Base-by-base conservation (phyloP, 2,113 vertebrate genomes). In the Ornithorhynchus anatinus region DNA sequence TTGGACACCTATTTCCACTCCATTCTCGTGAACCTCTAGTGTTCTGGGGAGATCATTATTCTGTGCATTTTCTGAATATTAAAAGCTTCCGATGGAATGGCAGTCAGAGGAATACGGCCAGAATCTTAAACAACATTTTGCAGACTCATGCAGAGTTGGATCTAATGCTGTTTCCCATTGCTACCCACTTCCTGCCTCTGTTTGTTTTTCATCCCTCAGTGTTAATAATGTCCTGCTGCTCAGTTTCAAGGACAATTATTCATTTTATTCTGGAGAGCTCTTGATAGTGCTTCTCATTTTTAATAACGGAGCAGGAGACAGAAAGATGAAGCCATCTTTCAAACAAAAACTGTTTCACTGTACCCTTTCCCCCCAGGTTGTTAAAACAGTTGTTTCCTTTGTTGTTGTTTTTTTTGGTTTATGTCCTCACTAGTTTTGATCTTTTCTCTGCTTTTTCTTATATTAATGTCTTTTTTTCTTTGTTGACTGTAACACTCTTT, bases 111-210 rank as follows among this genome's bases (percentile, higher is more conserved):
- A 77, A 36, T 22, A 39, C 69, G 66, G 64, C 10, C n/a, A 38
- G 66, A 79, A 86, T 83, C 62, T 80, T 80, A 69, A 84, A 56
- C 10, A 79, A 77, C 33, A 61, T 59, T 53, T 84, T 63, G 17
- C 75, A 72, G 86, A 39, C 52, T 73, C 76, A 43, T 69, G 8
- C 67, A 10, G 57, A 45, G 6, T 12, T 72, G 70, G 58, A 72
- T 40, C 72, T 59, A 78, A 80, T 70, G 61, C 48, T 72, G 19
- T 65, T 50, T 84, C 59, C 23, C 54, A 81, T 73, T 69, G 29
- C 59, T 74, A 68, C 7, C 67, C 59, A 66, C 79, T 82, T 82
- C 22, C 53, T 59, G 38, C 3, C 33, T 1, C 42, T 54, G 31
- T 66, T 79, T 67, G 45, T 69, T 79, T 78, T 86, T 71, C 45